Conservation (phyloP, 2,797 vertebrate species). For the Luscinia luscinia region DNA sequence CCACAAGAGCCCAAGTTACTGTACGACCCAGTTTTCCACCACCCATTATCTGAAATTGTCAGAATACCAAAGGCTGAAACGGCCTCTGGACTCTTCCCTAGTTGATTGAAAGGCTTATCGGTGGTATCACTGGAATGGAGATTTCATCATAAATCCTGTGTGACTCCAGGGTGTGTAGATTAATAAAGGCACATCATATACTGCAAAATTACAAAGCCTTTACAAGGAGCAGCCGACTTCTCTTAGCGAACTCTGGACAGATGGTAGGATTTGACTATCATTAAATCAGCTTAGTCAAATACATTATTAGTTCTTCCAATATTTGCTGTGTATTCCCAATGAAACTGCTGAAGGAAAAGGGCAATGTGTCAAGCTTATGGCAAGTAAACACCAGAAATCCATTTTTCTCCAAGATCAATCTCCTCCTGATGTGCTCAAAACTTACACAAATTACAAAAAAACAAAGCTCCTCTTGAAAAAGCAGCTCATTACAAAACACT, state of each 20-base stretch:
- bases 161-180: background rate
- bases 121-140: background rate
- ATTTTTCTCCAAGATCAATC: background rate
- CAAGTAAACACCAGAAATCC: slow-evolving; percentile 6
- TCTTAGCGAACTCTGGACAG: slow-evolving; percentile 19
- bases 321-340: slow-evolving; percentile 26
- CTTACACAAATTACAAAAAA: background rate
- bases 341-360: slow-evolving; percentile 31
- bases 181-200: slow-evolving; percentile 5
- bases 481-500: background rate
- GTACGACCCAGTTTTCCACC: background rate
- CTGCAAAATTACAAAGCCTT: slow-evolving; percentile 10
- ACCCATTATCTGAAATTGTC: background rate
- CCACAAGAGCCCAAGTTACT: background rate
- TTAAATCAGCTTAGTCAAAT: slow-evolving; percentile 61
- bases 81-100: background rate
- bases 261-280: slow-evolving; percentile 43
- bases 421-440: background rate
- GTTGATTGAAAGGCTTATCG: background rate
- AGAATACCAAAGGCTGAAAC: background rate
- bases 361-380: background rate
- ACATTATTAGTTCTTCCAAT: slow-evolving; percentile 30
- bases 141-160: slow-evolving; percentile 26
- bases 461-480: background rate
- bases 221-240: background rate